Percentiles rank a stretch among this genome's conserved stretches.
Conservation (phyloP, 2,113 vertebrate species). For the Sinosuthora webbiana region DNA sequence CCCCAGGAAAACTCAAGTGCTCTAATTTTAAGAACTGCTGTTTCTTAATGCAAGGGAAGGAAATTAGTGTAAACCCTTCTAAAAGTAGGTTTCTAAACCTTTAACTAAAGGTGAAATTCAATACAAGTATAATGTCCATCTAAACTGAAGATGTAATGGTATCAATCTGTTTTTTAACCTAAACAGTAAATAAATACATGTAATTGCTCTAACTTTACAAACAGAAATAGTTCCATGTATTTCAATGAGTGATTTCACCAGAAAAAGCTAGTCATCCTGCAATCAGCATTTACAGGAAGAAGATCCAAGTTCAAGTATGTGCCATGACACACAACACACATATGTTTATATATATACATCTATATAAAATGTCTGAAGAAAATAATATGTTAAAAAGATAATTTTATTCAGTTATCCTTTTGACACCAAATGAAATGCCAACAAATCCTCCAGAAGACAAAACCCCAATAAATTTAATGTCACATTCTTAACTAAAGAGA, state of each 20-base stretch:
- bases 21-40: background rate
- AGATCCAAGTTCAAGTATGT: background rate
- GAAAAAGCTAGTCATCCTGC: background rate
- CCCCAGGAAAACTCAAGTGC: background rate
- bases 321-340: background rate
- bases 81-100: background rate
- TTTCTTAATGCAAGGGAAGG: background rate
- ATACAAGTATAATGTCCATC: background rate
- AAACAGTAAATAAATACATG: background rate
- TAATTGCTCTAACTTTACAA: background rate
- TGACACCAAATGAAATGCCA: background rate
- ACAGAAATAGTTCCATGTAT: background rate
- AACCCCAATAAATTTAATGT: background rate
- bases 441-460: background rate
- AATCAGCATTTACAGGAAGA: background rate
- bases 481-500: background rate
- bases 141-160: background rate
- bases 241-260: background rate
- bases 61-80: background rate
- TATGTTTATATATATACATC: fast-evolving
- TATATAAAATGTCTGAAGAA: background rate
- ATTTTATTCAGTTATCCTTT: background rate
- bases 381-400: background rate
- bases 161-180: background rate
- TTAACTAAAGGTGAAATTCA: background rate